phyloP scores from a whole-genome alignment of 2,797 vertebrate genomes.

The Ctenopoma multispine region DNA sequence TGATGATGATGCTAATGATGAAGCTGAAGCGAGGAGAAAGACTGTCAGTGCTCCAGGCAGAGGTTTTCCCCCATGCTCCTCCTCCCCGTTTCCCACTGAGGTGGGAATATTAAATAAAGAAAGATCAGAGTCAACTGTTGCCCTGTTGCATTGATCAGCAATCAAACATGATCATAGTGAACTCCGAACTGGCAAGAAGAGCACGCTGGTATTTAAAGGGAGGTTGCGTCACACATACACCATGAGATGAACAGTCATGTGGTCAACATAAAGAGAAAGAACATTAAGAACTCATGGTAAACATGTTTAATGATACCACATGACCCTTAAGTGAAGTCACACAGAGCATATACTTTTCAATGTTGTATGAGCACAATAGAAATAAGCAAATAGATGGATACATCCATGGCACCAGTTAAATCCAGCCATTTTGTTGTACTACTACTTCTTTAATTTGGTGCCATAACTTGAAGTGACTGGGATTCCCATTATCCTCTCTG shows the following conservation, averaged over 20 bases:
- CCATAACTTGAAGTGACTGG: constrained; percentile 21
- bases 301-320: no score
- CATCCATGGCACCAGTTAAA: not conserved
- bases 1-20: constrained; percentile 16
- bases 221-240: not conserved
- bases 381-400: no score
- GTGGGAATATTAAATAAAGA: not conserved
- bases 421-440: constrained; percentile 11
- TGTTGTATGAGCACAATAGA: no score
- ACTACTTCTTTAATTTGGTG: constrained; percentile 10
- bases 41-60: constrained; percentile 66
- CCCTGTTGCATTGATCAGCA: not conserved
- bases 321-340: no score
- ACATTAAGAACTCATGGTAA: not conserved
- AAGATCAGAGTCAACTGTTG: constrained; percentile 1
- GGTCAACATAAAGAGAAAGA: not conserved
- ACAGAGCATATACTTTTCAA: no score
- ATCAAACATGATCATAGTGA: not conserved
- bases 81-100: constrained; percentile 23
- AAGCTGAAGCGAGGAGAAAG: constrained; percentile 20
- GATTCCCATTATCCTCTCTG: constrained; percentile 34
- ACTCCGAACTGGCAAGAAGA: not conserved
- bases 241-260: not conserved
- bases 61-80: constrained; percentile 53
- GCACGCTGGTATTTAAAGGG: not conserved